Base-by-base conservation (phyloP, 2,888 invertebrate genomes). In the Leptura quadrifasciata region DNA sequence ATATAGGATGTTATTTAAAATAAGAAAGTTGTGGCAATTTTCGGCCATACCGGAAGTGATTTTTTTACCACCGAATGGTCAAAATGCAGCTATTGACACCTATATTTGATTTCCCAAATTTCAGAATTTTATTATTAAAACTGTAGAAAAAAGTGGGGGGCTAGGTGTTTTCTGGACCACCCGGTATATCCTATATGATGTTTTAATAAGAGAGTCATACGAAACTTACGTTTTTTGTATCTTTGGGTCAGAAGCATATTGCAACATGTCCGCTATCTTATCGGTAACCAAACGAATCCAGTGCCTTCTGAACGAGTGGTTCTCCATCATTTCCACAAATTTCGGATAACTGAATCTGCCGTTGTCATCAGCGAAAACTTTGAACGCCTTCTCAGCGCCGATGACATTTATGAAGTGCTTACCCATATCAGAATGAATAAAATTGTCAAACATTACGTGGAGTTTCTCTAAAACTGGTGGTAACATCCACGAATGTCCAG, bases 261-360 rank as follows among this genome's bases (percentile, higher is more conserved):
- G 92, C 35, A 95, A 92, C 91, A 94, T 93, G 73, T 94, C 94
- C 0, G 95, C 94, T 78, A 96, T 89, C 85, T 94, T 95, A 78
- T 93, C 92, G 0, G 95, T 94, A 9, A 95, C 92, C 5, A 93
- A 92, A 83, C 93, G 93, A 80, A 96, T 94, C 96, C 96, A 96
- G 80, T 94, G 93, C 65, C 94, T 92, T 79, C 96, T 92, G 84
- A 95, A 94, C 63, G 94, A 93, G 74, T 94, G 95, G 86, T 96
- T 95, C 86, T 96, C 95, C 81, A 96, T 92, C 81, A 94, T 93
- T 83, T 94, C 94, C 81, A 95, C 92, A 84, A 96, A 93, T 79
- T 92, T 91, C 60, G 93, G 93, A 82, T 95, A 94, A 85, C 94
- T 93, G 75, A 96, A 89, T 77, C 92, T 93, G 0, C 95, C 95